These are phyloP conservation scores for Octomys mimax DNA, from an alignment of 2,797 vertebrate genomes.

Conservation along the genomic window DNA sequence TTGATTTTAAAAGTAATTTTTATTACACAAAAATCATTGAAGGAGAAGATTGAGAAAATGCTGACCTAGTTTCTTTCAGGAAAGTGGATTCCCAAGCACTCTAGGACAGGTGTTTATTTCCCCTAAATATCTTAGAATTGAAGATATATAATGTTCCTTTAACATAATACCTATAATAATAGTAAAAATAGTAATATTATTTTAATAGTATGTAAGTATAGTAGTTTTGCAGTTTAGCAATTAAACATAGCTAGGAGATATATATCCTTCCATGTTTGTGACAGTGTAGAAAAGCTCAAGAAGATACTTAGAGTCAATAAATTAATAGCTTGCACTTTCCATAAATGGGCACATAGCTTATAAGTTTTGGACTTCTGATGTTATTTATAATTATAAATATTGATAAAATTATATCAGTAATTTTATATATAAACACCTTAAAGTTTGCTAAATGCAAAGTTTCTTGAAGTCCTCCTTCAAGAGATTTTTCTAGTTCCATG, in stretches of 20 bases:
- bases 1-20: constrained; percentile 20
- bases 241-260: neutral
- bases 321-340: constrained; percentile 34
- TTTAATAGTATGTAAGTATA: neutral
- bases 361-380: neutral
- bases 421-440: constrained; percentile 9
- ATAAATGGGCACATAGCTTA: constrained; percentile 8
- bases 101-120: neutral
- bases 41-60: neutral
- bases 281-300: neutral
- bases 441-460: constrained; percentile 27
- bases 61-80: constrained; percentile 20
- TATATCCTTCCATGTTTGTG: constrained; percentile 26
- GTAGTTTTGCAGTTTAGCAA: neutral
- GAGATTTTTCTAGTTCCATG: constrained; percentile 32
- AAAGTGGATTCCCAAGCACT: neutral
- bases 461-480: neutral
- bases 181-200: neutral
- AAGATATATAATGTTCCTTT: constrained; percentile 53
- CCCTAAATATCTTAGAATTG: neutral
- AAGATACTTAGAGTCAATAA: neutral
- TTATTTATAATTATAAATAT: constrained; percentile 38
- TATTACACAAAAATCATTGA: constrained; percentile 41
- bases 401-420: constrained; percentile 10
- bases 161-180: neutral